Base-by-base conservation (phyloP, 35 echinoderm and acorn worm species). In the Strongylocentrotus purpuratus region DNA sequence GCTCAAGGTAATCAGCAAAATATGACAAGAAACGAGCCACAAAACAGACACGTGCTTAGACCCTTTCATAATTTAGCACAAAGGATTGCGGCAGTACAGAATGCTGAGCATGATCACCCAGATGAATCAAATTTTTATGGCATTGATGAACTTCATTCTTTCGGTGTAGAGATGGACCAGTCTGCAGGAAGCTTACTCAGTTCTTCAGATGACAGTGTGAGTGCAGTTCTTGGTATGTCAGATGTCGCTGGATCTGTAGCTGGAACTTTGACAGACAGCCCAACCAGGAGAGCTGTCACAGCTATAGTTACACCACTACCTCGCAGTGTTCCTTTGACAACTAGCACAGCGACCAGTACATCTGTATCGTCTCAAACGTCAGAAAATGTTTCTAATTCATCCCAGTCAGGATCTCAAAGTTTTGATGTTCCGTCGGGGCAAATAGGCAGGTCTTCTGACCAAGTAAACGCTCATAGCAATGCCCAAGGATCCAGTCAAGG, bases 91-190 rank as follows among this genome's bases (percentile, higher is more conserved):
- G 65, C 65, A 41, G 45, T 89, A 10, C 87, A 89, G 12, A 89
- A 33, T 46, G 12, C 32, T 89, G 87, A 89, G 32, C 87, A 89
- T 33, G 33, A 46, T 89, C 32, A 46, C n/a, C 31, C 46, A 4
- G 91, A 93, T 58, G 48, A 93, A 46, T 47, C 48, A 13, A 93
- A 46, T 48, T 46, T 93, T 31, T 93, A 93, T 46, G 48, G 46
- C 48, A 58, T 58, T 13, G 91, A 93, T 93, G 91, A 93, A 58
- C 45, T 93, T 14, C 91, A 48, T 93, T 48, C 91, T 15, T 93
- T 93, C 47, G 41, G 91, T 58, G 48, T 48, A 58, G 91, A 93
- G 91, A 93, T 93, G 91, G 91, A 93, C 31, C 91, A 93, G 45
- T 58, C 91, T 46, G 32, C 91, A 58, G 91, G 48, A n/a, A 58